phyloP scores from a whole-genome alignment of 2,888 invertebrate genomes.

The Xylocampa areola region DNA sequence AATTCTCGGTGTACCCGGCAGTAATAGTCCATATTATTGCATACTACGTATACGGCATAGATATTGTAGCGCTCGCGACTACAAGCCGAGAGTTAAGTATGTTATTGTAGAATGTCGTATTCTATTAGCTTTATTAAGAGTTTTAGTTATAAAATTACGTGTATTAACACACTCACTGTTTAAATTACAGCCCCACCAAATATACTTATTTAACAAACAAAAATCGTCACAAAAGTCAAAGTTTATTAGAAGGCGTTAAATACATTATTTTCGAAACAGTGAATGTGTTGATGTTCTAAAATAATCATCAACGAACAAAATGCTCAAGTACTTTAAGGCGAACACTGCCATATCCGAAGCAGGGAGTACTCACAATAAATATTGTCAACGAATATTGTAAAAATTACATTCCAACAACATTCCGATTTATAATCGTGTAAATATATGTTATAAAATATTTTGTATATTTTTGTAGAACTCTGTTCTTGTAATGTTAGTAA shows the following conservation, averaged over 20 bases:
- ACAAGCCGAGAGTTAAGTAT: constrained; percentile 57
- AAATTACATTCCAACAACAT: constrained; percentile 70
- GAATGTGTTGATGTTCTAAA: constrained; percentile 88
- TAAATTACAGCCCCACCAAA: constrained; percentile 85
- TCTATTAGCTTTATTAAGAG: constrained; percentile 84
- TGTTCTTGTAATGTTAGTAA: constrained; percentile 71
- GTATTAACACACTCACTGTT: constrained; percentile 90
- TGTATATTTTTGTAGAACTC: constrained; percentile 77
- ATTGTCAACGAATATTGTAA: constrained; percentile 58
- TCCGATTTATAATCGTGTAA: constrained; percentile 74
- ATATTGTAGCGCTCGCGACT: constrained; percentile 26
- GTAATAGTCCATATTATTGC: constrained; percentile 47
- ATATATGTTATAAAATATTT: constrained; percentile 74
- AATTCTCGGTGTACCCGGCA: constrained; percentile 74
- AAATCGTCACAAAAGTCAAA: constrained; percentile 69
- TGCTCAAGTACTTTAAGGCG: constrained; percentile 88
- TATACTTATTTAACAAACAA: constrained; percentile 66
- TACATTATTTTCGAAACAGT: constrained; percentile 78
- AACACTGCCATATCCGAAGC: constrained; percentile 81
- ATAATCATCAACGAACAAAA: constrained; percentile 79
- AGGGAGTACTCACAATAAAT: constrained; percentile 68
- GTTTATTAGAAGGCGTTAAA: constrained; percentile 54
- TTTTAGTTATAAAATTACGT: constrained; percentile 71
- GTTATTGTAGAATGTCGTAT: constrained; percentile 76
- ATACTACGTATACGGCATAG: constrained; percentile 24